Base-by-base conservation (phyloP, 1,140 invertebrate species). In the Ladona fulva region DNA sequence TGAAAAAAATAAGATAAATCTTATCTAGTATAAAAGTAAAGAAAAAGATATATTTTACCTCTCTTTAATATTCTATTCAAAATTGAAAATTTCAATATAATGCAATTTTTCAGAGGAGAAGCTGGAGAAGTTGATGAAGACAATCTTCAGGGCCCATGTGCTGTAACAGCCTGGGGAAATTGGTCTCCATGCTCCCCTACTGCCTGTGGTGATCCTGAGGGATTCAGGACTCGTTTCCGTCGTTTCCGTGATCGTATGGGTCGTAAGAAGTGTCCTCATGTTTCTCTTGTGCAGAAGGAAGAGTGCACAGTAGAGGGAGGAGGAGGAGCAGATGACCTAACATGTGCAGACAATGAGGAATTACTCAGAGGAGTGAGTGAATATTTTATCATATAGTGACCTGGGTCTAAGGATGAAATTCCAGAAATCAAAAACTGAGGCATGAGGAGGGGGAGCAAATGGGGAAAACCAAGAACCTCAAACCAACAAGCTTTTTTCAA, bases 131-230 rank as follows among this genome's bases (percentile, higher is more conserved):
- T 74, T 8, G 74, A 75, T 24, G 42, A 78, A 82, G n/a, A 73
- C 79, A 25, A 79, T 82, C 37, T 74, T 74, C 37, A 85, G 44
- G 88, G 87, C 0, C 80, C 91, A n/a, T 97, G 95, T 83, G 85
- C 86, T 44, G 92, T 91, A 0, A 89, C 90, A 0, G 87, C 89
- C 16, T 97, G 95, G 95, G 87, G 89, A 24, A 83, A 87, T 44
- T 97, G 94, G 94, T 92, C 92, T 8, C 89, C 92, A 79, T 97
- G 95, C 84, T 94, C 93, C 0, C 90, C 89, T 0, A 91, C 91
- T 11, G 29, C 37, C 10, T 97, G 95, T 83, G 95, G 94, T 0
- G 52, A 66, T 22, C 52, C 52, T 19, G 85, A 92, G 44, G 95
- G 95, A 0, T 85, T 93, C 59, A 89, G 88, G 82, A 92, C 93